Conservation (phyloP, 2,113 vertebrate genomes). For the Malurus cyaneus region DNA sequence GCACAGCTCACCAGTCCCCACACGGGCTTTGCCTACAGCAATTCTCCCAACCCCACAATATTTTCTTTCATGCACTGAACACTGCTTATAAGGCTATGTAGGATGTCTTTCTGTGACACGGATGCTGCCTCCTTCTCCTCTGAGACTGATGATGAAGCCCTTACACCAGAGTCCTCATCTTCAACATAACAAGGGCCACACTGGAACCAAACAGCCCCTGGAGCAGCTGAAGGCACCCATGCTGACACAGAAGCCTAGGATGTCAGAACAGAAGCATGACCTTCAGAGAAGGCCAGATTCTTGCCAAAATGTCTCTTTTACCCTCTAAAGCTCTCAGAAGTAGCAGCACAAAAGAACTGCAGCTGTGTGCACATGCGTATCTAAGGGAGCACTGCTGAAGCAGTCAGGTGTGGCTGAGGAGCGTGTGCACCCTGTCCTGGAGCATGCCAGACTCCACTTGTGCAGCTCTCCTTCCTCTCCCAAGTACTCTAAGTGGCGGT, state of each 20-base stretch:
- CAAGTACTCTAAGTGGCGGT: not conserved
- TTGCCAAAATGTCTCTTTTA: not conserved
- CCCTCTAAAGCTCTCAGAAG: not conserved
- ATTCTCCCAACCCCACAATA: not conserved
- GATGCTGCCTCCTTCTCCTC: not conserved
- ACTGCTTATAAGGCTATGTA: not conserved
- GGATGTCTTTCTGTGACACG: not conserved
- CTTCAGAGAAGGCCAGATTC: not conserved
- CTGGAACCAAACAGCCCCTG: not conserved
- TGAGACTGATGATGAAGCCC: not conserved
- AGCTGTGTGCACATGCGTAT: not conserved
- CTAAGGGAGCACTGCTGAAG: not conserved
- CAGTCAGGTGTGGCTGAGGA: not conserved
- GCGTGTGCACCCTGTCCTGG: not conserved
- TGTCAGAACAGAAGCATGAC: fast-evolving
- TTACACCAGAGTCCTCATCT: not conserved
- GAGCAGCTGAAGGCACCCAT: not conserved
- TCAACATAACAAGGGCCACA: not conserved
- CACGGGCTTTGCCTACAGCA: not conserved
- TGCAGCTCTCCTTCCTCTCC: not conserved
- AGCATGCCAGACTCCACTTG: not conserved
- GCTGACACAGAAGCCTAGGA: not conserved
- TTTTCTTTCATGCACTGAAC: not conserved
- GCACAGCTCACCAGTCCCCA: fast-evolving
- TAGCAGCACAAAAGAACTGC: not conserved